Evolutionary conservation across 2,888 invertebrate genomes (phyloP).

Genomic region (Trichogramma dendrolimi): DNA sequence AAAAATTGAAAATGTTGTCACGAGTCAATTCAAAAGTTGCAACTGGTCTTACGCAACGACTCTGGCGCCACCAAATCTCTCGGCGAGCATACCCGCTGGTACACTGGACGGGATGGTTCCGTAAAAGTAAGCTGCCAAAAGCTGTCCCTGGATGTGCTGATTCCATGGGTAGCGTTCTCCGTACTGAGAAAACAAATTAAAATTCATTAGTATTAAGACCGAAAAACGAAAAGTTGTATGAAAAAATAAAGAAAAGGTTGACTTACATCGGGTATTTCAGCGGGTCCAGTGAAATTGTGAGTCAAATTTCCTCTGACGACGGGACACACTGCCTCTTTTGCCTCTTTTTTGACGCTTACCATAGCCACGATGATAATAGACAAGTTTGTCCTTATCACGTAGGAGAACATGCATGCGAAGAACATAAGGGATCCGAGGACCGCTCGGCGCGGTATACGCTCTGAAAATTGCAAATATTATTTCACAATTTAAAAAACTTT

Average conservation of each 20-base stretch:
- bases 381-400: conserved; percentile 74
- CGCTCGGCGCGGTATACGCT: conserved; percentile 56
- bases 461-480: conserved; percentile 37
- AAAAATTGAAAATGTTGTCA: not conserved
- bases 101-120: conserved; percentile 46
- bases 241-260: not conserved
- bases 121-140: conserved; percentile 45
- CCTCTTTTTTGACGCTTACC: conserved; percentile 33
- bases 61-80: conserved; percentile 48
- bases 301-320: not conserved
- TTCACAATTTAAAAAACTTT: too few relatives aligned
- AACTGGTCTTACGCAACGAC: conserved; percentile 46
- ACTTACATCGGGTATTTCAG: not conserved
- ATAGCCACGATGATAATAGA: conserved; percentile 57
- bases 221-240: too few relatives aligned
- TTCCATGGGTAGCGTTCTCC: conserved; percentile 46
- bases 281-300: not conserved
- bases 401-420: conserved; percentile 69
- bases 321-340: conserved; percentile 4
- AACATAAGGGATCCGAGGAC: conserved; percentile 67
- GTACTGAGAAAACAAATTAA: conserved; percentile 33
- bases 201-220: not conserved
- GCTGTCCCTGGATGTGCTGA: conserved; percentile 41
- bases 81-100: conserved; percentile 46
- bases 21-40: not conserved